Base-by-base conservation (phyloP, 2,797 vertebrate genomes). In the Dryobates pubescens region DNA sequence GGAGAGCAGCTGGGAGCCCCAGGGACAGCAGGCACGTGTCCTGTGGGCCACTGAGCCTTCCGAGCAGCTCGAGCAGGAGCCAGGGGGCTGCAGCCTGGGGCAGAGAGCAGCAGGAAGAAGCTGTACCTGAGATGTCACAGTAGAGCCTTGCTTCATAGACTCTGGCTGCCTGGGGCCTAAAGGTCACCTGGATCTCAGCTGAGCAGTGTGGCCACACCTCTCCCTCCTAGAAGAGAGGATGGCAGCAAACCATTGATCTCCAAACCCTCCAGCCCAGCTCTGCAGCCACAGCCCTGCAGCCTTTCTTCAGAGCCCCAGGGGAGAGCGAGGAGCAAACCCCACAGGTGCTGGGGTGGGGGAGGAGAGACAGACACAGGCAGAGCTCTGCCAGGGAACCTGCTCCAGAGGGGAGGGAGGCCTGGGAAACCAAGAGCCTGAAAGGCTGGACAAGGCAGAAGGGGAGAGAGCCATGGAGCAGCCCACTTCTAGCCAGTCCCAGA, bases 41-140 rank as follows among this genome's bases (percentile, higher is more conserved):
- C 63, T 41, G 9, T 54, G 63, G 43, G 22, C 30, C 41, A 29
- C 2, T 1, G 15, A 64, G 13, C 29, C 23, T 72, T 45, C 78
- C 57, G 10, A 79, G 29, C 26, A 34, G 22, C 4, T 15, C 17
- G 26, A 59, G 0, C 2, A 41, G 26, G 38, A 36, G n/a, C 1
- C 0, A 38, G 62, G 41, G 9, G 51, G 9, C 16, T 63, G 20
- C 20, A 49, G 47, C 2, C 22, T 4, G 38, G 1, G 24, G 49
- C 10, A 6, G 36, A 54, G 17, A 45, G 12, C 68, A 47, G 36
- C n/a, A 22, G 30, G 16, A 32, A 47, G 13, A 56, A 64, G 49
- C 67, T 3, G 5, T 96, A 99, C 98, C 99, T 97, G 98, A 98
- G 93, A 99, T 94, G 70, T 98, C 93, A 18, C 98, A 99, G 92